Percentiles rank a stretch among this genome's conserved stretches.
These are phyloP conservation scores for Gobius niger DNA, from an alignment of 2,113 vertebrate genomes.

Conservation along the genomic window DNA sequence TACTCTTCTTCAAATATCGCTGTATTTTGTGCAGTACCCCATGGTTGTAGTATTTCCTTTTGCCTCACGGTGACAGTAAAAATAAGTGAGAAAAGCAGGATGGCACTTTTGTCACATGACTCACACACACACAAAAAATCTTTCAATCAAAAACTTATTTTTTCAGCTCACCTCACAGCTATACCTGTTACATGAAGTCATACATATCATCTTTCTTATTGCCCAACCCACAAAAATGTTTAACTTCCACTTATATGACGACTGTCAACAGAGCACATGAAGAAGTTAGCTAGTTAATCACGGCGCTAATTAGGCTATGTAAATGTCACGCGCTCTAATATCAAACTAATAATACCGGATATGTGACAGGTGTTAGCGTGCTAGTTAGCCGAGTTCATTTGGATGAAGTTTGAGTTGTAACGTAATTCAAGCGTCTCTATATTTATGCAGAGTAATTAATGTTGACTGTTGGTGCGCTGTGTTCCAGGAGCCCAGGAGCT, in stretches of 20 bases:
- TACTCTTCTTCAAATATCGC: no score
- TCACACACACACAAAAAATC: no score
- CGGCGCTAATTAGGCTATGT: slow-evolving; percentile 5
- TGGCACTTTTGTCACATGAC: no score
- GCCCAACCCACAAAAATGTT: neutral
- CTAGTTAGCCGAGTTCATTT: neutral
- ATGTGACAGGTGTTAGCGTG: slow-evolving; percentile 3
- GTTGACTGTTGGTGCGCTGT: neutral
- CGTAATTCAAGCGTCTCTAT: neutral
- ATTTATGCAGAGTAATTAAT: neutral
- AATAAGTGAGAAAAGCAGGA: no score
- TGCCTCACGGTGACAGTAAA: no score
- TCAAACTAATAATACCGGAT: neutral
- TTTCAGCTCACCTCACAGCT: no score
- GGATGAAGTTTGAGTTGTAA: neutral
- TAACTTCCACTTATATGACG: no score
- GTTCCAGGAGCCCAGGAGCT: neutral
- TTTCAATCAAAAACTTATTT: no score
- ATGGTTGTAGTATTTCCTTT: no score
- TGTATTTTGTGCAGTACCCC: no score
- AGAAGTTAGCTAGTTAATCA: neutral
- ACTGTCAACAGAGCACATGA: neutral
- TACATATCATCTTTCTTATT: no score
- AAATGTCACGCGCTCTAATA: neutral
- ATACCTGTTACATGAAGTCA: no score